These are phyloP conservation scores for Mythimna loreyi DNA, from an alignment of 2,888 invertebrate species.

Conservation along the genomic window DNA sequence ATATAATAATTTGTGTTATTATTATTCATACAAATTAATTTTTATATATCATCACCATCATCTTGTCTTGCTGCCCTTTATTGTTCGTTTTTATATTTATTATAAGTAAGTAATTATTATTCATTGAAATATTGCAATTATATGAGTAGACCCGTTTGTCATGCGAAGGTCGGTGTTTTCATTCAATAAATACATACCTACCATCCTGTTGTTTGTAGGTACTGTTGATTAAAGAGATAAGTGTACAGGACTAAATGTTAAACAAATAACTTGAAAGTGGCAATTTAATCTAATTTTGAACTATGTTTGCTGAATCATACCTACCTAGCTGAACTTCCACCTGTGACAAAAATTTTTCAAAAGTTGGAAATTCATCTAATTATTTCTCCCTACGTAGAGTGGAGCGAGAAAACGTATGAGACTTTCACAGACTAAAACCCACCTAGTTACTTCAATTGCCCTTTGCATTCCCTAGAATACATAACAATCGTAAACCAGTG, in stretches of 20 bases:
- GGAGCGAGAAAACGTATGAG: too few relatives aligned
- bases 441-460: too few relatives aligned
- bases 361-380: too few relatives aligned
- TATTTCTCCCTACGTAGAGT: too few relatives aligned
- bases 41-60: too few relatives aligned
- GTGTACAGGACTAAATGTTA: background rate
- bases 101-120: constrained; percentile 85
- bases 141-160: constrained; percentile 81
- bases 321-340: background rate
- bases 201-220: background rate
- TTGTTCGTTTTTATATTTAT: too few relatives aligned
- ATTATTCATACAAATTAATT: constrained; percentile 50
- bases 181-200: constrained; percentile 44
- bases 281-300: background rate
- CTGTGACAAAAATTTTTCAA: too few relatives aligned
- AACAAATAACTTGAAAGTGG: background rate
- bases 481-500: too few relatives aligned
- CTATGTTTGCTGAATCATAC: background rate
- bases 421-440: too few relatives aligned
- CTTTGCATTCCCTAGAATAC: too few relatives aligned
- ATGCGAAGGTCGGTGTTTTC: constrained; percentile 70
- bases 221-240: constrained; percentile 13
- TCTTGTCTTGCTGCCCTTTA: too few relatives aligned
- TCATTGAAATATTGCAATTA: constrained; percentile 84
- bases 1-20: too few relatives aligned